Conservation (phyloP, 2,797 vertebrate genomes). For the Periparus ater region DNA sequence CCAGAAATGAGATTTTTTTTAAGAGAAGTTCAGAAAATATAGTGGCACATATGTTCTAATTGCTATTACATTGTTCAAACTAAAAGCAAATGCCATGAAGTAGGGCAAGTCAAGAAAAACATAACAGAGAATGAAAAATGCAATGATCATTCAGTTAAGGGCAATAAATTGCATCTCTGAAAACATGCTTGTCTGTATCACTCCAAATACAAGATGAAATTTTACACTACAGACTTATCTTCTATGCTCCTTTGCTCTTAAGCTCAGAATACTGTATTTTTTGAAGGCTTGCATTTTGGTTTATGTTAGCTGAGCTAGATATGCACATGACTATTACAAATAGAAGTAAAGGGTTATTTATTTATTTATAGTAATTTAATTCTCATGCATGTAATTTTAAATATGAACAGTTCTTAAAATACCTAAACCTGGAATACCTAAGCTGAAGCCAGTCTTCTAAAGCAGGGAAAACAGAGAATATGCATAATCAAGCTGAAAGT, state of each 20-base stretch:
- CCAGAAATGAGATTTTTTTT: background rate
- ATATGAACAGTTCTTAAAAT: background rate
- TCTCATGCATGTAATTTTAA: background rate
- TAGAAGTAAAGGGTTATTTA: background rate
- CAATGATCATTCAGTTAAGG: background rate
- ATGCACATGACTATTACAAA: background rate
- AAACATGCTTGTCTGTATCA: background rate
- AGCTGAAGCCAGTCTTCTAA: background rate
- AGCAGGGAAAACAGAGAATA: background rate
- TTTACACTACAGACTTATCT: background rate
- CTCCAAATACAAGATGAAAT: background rate
- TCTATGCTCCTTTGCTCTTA: background rate
- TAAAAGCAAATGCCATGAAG: background rate
- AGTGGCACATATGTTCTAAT: background rate
- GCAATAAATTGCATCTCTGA: background rate
- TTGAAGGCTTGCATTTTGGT: background rate
- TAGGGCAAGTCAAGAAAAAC: constrained; percentile 11
- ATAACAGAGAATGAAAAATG: background rate
- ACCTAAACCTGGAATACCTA: background rate
- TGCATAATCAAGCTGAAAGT: background rate
- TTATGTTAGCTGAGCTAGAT: background rate
- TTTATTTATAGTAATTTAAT: background rate
- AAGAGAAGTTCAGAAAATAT: background rate
- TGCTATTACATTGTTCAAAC: background rate
- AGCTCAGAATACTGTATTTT: background rate